Conservation (phyloP, 2,888 invertebrate species). For the Polyommatus icarus region DNA sequence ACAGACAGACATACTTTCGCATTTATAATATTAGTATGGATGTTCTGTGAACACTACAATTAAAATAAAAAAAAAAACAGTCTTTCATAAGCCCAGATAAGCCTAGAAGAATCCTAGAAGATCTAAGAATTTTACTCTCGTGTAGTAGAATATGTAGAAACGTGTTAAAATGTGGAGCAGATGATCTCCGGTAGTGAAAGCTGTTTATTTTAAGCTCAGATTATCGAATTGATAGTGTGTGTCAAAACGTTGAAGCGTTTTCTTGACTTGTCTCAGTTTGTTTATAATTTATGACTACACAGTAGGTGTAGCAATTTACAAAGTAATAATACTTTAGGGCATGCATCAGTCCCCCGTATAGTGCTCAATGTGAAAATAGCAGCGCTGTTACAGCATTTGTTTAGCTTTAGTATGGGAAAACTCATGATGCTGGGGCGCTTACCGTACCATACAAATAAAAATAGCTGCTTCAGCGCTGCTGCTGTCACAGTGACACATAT, state of each 20-base stretch:
- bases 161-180: neutral
- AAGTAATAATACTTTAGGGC: neutral
- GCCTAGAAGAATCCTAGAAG: neutral
- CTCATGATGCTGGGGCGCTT: no score
- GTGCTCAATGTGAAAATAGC: no score
- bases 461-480: no score
- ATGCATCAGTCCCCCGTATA: no score
- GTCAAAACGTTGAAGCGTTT: neutral
- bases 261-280: neutral
- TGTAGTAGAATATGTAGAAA: neutral
- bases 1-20: no score
- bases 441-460: no score
- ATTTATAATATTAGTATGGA: no score
- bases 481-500: no score
- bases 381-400: neutral
- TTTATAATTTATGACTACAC: no score
- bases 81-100: neutral
- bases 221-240: neutral
- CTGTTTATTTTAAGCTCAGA: neutral
- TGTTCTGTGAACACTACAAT: no score
- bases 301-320: no score
- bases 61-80: neutral
- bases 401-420: neutral
- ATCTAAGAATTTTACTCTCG: neutral
- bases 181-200: neutral